phyloP scores from a whole-genome alignment of 2,888 invertebrate genomes.

The Dusona sp. region DNA sequence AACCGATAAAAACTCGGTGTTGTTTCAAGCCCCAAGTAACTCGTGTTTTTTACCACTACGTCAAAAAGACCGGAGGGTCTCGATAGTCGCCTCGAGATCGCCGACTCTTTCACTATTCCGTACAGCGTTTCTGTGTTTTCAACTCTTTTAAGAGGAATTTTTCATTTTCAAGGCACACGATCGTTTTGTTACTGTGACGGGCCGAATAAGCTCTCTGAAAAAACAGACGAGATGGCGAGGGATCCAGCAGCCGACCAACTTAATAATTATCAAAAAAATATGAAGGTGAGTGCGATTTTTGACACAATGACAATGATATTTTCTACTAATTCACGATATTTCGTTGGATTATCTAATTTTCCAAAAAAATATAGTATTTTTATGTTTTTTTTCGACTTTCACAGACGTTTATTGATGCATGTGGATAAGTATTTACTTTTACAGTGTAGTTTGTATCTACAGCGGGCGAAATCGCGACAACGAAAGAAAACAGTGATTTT shows the following conservation, averaged over 20 bases:
- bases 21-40: conserved; percentile 64
- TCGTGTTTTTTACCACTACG: conserved; percentile 45
- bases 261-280: conserved; percentile 86
- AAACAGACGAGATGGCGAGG: conserved; percentile 84
- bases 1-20: conserved; percentile 75
- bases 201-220: background rate
- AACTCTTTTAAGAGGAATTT: conserved; percentile 5
- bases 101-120: background rate
- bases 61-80: background rate
- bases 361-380: background rate
- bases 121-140: background rate
- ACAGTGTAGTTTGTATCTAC: background rate
- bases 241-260: conserved; percentile 89
- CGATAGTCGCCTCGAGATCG: background rate
- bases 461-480: background rate
- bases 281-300: conserved; percentile 85
- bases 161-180: background rate
- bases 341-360: background rate
- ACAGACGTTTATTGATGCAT: background rate
- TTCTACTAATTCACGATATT: background rate
- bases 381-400: background rate
- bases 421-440: background rate
- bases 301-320: background rate
- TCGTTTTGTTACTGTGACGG: conserved; percentile 34
- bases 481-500: background rate